These are phyloP conservation scores for Nettapus auritus DNA, from an alignment of 2,113 vertebrate species.

Conservation along the genomic window DNA sequence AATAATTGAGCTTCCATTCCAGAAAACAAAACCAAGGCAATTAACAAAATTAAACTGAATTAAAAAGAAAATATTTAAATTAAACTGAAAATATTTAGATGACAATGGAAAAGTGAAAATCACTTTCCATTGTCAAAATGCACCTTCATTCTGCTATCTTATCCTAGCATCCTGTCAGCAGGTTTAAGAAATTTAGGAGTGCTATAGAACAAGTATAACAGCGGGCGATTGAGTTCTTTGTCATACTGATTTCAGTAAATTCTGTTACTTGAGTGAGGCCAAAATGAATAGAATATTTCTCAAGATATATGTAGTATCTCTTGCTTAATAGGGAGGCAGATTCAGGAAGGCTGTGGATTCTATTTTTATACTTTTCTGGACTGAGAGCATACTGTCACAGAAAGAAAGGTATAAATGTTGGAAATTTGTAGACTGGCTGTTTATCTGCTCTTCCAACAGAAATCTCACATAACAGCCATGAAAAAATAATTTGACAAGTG, in stretches of 20 bases:
- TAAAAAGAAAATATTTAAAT: not conserved
- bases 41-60: not conserved
- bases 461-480: not conserved
- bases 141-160: not conserved
- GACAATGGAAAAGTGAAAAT: not conserved
- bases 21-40: not conserved
- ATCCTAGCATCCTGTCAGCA: not conserved
- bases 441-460: not conserved
- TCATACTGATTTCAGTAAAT: not conserved
- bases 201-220: not conserved
- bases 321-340: not conserved
- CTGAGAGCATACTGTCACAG: not conserved
- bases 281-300: not conserved
- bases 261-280: not conserved
- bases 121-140: not conserved
- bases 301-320: not conserved
- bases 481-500: constrained; percentile 7
- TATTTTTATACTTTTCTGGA: not conserved
- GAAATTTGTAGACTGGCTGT: not conserved
- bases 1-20: not conserved
- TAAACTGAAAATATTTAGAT: not conserved
- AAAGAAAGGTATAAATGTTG: not conserved
- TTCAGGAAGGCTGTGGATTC: not conserved
- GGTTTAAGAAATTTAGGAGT: not conserved
- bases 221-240: not conserved